Percentiles rank a stretch among this genome's conserved stretches.
Conservation (phyloP, 2,797 vertebrate genomes). For the Microctenopoma stevenorrisi region DNA sequence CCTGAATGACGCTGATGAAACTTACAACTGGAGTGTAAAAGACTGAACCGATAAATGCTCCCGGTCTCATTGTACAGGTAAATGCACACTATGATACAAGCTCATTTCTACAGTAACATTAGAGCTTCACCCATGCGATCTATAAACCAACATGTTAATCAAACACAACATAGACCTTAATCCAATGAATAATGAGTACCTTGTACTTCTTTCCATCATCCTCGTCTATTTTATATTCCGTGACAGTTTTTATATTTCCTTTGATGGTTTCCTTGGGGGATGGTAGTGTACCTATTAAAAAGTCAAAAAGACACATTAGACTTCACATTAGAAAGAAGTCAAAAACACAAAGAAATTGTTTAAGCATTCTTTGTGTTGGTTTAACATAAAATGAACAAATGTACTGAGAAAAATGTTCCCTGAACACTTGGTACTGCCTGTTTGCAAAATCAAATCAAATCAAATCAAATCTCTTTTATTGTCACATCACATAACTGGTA, state of each 20-base stretch:
- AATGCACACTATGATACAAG: background rate
- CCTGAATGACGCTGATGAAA: background rate
- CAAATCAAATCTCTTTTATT: too few relatives aligned
- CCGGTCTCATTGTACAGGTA: background rate
- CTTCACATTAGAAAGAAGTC: background rate
- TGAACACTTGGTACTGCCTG: too few relatives aligned
- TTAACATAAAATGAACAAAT: background rate
- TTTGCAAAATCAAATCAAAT: too few relatives aligned
- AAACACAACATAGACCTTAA: background rate
- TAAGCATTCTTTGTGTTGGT: background rate
- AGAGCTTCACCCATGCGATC: background rate
- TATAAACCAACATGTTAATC: background rate
- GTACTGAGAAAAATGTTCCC: background rate
- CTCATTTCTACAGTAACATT: background rate
- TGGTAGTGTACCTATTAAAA: conserved; percentile 84
- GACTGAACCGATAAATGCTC: background rate
- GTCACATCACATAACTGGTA: too few relatives aligned
- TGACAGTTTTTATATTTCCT: conserved; percentile 95
- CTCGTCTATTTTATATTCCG: conserved; percentile 94
- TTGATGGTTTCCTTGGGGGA: conserved; percentile 92
- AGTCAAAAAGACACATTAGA: background rate
- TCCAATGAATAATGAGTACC: conserved; percentile 72
- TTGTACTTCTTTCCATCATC: conserved; percentile 93
- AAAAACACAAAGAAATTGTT: background rate
- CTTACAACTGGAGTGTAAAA: background rate